Evolutionary conservation across 2,113 vertebrate genomes (phyloP).

Genomic region (Anguilla rostrata): DNA sequence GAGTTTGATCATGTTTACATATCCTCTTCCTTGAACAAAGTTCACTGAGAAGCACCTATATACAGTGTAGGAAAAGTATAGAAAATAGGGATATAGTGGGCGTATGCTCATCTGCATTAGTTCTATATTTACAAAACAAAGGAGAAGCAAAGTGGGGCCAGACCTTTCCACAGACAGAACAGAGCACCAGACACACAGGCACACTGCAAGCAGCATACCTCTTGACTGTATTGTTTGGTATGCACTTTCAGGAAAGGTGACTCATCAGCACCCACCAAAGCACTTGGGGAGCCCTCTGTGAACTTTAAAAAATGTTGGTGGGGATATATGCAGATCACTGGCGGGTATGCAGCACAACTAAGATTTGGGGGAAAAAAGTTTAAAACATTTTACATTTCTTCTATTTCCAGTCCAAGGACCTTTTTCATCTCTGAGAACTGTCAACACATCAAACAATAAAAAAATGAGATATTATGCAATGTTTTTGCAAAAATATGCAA

Average conservation of each 20-base stretch:
- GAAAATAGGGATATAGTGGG: constrained; percentile 46
- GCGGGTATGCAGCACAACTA: background rate
- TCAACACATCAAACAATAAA: background rate
- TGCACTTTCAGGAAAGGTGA: background rate
- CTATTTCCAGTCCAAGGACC: background rate
- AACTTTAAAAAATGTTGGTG: background rate
- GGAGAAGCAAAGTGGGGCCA: constrained; percentile 57
- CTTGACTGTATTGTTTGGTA: no score
- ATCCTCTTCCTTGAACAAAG: background rate
- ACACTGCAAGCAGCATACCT: constrained; percentile 47
- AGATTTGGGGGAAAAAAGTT: background rate
- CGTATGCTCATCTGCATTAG: constrained; percentile 25
- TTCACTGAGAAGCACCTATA: constrained; percentile 13
- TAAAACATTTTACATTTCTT: background rate
- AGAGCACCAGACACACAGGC: constrained; percentile 46
- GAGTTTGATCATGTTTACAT: background rate
- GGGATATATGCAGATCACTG: background rate
- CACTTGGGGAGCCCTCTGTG: background rate
- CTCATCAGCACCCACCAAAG: background rate
- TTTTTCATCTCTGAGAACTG: background rate
- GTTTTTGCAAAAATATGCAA: no score
- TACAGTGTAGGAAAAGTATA: constrained; percentile 39
- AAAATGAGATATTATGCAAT: background rate
- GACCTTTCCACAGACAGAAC: constrained; percentile 68
- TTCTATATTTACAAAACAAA: constrained; percentile 55